A percentile compares a stretch with the other conserved stretches of the same genome.
phyloP scores from a whole-genome alignment of 2,888 invertebrate genomes.

The Baccha elongata region DNA sequence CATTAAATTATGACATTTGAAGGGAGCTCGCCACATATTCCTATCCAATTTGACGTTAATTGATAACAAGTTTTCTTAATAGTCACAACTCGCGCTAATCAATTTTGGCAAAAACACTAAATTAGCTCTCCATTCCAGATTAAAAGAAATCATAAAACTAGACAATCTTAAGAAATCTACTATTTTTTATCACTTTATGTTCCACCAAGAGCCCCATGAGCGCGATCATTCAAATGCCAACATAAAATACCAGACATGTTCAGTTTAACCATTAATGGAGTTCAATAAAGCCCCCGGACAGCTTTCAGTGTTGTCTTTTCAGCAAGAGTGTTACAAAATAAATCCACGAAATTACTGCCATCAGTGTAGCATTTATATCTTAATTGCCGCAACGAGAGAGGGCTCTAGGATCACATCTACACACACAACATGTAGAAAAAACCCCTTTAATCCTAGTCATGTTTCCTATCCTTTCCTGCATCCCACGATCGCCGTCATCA shows the following conservation, averaged over 20 bases:
- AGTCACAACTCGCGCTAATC: not conserved
- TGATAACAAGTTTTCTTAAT: conserved; percentile 3
- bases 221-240: conserved; percentile 64
- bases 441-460: conserved; percentile 19
- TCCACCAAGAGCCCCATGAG: not conserved
- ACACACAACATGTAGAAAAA: conserved; percentile 7
- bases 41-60: not conserved
- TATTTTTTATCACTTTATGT: conserved; percentile 3
- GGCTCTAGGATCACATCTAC: conserved; percentile 2
- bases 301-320: conserved; percentile 2
- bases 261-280: conserved; percentile 46
- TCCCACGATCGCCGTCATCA: conserved; percentile 39
- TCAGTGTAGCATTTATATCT: conserved; percentile 70
- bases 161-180: conserved; percentile 23
- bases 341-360: conserved; percentile 71
- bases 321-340: conserved; percentile 63
- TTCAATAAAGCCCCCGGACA: conserved; percentile 46
- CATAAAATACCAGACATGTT: conserved; percentile 52
- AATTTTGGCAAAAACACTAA: conserved; percentile 21
- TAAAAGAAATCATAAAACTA: conserved; percentile 15
- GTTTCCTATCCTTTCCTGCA: conserved; percentile 6
- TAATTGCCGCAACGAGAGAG: conserved; percentile 54
- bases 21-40: too few relatives aligned
- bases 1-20: too few relatives aligned
- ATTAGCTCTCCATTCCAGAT: conserved; percentile 5